Base-by-base conservation (phyloP, 30 jellyfish, hydroid and myxozoan species). In the Clytia hemisphaerica region DNA sequence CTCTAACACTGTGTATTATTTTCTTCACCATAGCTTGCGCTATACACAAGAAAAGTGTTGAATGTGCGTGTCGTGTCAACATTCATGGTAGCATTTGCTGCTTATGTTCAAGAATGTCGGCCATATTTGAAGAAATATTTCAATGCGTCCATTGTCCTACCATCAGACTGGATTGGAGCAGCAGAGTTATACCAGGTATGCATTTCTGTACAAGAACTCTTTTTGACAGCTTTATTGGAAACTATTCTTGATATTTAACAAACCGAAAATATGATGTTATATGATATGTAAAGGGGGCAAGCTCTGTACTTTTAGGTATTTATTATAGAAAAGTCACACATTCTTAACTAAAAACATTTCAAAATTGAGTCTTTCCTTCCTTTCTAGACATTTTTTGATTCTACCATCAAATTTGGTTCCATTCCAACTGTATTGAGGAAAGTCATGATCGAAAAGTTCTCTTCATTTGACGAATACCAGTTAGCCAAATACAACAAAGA, bases 111-210 rank as follows among this genome's bases (percentile, higher is more conserved):
- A 14, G 92, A 72, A 37, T 71, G 88, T 49, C 72, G 96, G 34
- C 92, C 92, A 19, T 86, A 24, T 40, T 53, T 86, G 67, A 86
- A 75, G 55, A 72, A 85, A 42, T 86, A 86, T 58, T 86, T 78
- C 60, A 15, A 42, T 29, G 51, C 71, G 5, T 14, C 80, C 9
- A 54, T 86, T 22, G 73, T 65, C 19, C 71, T 86, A 29, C 96
- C 96, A 9, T 78, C 96, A 4, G 96, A 86, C 31, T 86, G 96
- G 96, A 73, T 86, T 61, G 91, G 72, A 51, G 94, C 79, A 16
- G 96, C 96, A 28, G 96, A 78, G 59, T 30, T 78, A 4, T 86
- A 86, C 54, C 92, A 73, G 80, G 96, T 79, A 63, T 12, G 58
- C 6, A 67, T 59, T 15, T 15, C 14, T 21, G 3, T 45, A 12